Conservation (phyloP, 2,113 vertebrate species). For the Aplodontia rufa region DNA sequence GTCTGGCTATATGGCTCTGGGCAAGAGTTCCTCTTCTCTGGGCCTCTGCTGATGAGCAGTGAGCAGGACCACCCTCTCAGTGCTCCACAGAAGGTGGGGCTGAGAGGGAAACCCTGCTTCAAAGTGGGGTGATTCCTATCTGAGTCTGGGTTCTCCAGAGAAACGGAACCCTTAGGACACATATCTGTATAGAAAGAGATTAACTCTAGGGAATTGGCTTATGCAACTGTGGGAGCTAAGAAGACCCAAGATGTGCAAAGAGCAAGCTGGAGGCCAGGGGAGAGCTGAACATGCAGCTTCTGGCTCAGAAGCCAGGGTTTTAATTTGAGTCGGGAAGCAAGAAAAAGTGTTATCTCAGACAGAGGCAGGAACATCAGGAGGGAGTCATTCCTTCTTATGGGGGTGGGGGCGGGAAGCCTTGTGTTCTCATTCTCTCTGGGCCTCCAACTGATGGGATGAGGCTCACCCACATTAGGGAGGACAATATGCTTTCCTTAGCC, state of each 20-base stretch:
- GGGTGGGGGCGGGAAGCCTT: neutral
- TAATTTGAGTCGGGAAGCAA: neutral
- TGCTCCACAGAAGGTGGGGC: neutral
- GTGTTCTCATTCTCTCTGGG: neutral
- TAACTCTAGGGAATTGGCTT: neutral
- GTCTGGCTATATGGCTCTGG: neutral
- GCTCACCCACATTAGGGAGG: neutral
- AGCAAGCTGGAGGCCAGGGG: neutral
- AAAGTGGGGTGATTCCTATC: neutral
- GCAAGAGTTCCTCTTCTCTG: neutral
- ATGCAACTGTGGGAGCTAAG: no score
- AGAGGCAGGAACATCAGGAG: neutral
- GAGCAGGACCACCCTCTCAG: fast-evolving
- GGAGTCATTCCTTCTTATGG: neutral
- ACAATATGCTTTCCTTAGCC: neutral
- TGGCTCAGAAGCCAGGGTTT: neutral
- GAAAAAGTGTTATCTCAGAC: neutral
- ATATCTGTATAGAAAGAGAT: neutral
- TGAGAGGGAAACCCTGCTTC: neutral
- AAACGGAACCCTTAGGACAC: neutral
- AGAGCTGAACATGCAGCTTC: neutral
- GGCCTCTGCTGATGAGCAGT: neutral
- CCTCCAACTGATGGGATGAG: neutral
- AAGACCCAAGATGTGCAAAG: neutral
- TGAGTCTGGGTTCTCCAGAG: neutral